Evolutionary conservation across 2,888 invertebrate species (phyloP).

Genomic region (Ectropis crepuscularia): DNA sequence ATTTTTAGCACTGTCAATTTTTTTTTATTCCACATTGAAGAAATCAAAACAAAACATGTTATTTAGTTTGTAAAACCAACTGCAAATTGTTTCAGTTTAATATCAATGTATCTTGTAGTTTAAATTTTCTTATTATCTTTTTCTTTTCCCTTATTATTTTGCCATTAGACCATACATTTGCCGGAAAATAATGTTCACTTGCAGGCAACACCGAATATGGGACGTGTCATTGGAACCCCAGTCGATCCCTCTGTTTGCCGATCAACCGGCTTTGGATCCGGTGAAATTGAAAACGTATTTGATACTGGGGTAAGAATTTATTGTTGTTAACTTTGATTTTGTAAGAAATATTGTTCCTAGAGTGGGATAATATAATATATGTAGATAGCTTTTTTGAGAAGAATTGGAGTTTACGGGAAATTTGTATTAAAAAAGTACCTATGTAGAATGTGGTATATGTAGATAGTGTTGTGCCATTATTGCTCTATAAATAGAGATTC

Average conservation of each 20-base stretch:
- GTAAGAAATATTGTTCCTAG: constrained; percentile 28
- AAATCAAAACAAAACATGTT: too few species aligned
- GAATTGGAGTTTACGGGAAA: constrained; percentile 2
- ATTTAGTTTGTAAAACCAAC: too few species aligned
- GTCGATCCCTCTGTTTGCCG: constrained; percentile 74
- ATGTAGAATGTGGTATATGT: not conserved
- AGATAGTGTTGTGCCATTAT: too few species aligned
- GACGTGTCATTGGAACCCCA: constrained; percentile 51
- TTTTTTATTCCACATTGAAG: too few species aligned
- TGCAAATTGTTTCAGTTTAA: too few species aligned
- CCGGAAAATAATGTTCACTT: constrained; percentile 10
- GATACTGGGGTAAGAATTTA: constrained; percentile 53
- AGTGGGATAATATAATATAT: constrained; percentile 10
- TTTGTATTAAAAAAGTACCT: constrained; percentile 1
- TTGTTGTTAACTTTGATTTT: constrained; percentile 39
- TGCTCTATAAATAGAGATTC: too few species aligned
- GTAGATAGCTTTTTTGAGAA: too few species aligned
- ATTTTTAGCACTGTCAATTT: too few species aligned
- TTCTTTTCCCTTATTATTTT: not conserved
- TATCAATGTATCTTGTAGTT: not conserved
- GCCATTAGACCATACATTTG: not conserved
- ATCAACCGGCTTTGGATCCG: constrained; percentile 65
- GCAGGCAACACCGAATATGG: constrained; percentile 31
- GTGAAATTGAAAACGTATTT: constrained; percentile 69
- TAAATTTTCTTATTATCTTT: not conserved